Conservation (phyloP, 2,888 invertebrate genomes). For the Deilephila porcellus region DNA sequence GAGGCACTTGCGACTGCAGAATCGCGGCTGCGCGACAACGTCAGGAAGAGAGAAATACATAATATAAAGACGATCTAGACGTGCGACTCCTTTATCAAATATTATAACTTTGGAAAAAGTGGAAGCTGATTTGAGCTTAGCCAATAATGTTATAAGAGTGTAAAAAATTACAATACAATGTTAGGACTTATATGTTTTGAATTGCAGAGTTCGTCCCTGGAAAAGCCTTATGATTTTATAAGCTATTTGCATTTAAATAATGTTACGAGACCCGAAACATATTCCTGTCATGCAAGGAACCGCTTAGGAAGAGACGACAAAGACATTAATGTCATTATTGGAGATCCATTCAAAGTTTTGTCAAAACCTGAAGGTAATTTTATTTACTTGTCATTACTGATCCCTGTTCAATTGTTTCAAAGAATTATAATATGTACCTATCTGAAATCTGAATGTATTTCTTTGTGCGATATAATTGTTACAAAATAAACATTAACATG, state of each 20-base stretch:
- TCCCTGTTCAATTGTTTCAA: too few relatives aligned
- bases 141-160: too few relatives aligned
- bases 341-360: slow-evolving; percentile 28
- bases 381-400: neutral
- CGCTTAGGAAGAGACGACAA: neutral
- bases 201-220: slow-evolving; percentile 3
- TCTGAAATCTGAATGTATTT: too few relatives aligned
- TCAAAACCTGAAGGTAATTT: slow-evolving; percentile 29
- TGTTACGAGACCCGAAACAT: slow-evolving; percentile 26
- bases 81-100: too few relatives aligned
- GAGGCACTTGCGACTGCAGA: too few relatives aligned
- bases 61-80: too few relatives aligned
- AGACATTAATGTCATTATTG: slow-evolving; percentile 23
- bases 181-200: neutral
- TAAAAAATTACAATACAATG: neutral
- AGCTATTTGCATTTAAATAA: slow-evolving; percentile 35
- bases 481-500: too few relatives aligned
- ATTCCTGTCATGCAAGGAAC: slow-evolving; percentile 34
- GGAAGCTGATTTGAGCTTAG: too few relatives aligned
- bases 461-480: neutral
- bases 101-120: too few relatives aligned
- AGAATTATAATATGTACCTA: too few relatives aligned
- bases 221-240: slow-evolving; percentile 31
- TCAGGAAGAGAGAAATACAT: too few relatives aligned
- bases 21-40: too few relatives aligned